phyloP scores from a whole-genome alignment of 2,113 vertebrate species.

The Zapornia atra region DNA sequence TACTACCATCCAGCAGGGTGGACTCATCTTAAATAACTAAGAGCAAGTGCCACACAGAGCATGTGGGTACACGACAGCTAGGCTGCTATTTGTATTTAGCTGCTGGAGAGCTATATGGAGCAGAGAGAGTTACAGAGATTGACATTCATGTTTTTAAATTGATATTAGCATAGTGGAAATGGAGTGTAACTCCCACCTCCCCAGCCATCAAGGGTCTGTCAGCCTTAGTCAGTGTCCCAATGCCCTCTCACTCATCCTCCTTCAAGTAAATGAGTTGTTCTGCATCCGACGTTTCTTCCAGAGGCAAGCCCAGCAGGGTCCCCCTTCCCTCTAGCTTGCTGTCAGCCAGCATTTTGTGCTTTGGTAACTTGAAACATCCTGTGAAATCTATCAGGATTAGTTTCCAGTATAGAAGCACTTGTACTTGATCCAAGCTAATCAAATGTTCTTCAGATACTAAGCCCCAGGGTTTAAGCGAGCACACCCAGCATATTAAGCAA shows the following conservation, averaged over 20 bases:
- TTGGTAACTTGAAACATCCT: slow-evolving; percentile 47
- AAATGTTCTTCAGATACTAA: slow-evolving; percentile 30
- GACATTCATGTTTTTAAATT: background rate
- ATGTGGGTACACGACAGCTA: background rate
- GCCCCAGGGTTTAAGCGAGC: slow-evolving; percentile 28
- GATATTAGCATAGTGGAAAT: slow-evolving; percentile 12
- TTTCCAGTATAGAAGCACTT: slow-evolving; percentile 47
- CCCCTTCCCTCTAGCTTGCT: background rate
- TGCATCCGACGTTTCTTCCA: background rate
- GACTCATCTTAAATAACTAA: background rate
- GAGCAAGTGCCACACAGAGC: background rate
- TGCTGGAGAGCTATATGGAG: background rate
- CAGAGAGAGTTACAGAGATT: background rate
- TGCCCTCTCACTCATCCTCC: slow-evolving; percentile 37
- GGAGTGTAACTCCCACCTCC: background rate
- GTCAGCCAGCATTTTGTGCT: background rate
- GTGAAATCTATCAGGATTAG: slow-evolving; percentile 58
- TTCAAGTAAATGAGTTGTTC: background rate
- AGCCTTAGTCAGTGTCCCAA: slow-evolving; percentile 40
- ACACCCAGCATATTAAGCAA: slow-evolving; percentile 49
- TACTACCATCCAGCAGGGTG: background rate
- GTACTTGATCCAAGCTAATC: slow-evolving; percentile 54
- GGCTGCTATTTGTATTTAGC: background rate
- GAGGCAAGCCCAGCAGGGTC: slow-evolving; percentile 25
- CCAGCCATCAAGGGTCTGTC: slow-evolving; percentile 10